Conservation (phyloP, 2,888 invertebrate species). For the Isotomurus palustris region DNA sequence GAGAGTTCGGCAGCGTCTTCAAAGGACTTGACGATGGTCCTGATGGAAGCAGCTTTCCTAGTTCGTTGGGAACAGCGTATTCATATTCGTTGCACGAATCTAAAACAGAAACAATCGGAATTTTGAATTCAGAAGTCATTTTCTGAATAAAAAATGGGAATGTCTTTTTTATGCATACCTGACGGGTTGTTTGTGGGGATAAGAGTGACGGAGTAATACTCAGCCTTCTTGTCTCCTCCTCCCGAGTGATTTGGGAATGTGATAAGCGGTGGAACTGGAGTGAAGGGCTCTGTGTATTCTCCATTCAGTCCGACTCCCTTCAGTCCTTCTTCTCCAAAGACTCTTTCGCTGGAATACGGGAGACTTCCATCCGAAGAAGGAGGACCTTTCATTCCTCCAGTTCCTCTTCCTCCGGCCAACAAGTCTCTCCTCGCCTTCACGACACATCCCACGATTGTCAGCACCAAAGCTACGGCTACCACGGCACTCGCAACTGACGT, state of each 20-base stretch:
- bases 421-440: slow-evolving; percentile 39
- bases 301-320: too few relatives aligned
- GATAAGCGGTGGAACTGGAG: slow-evolving; percentile 34
- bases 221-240: slow-evolving; percentile 41
- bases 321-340: slow-evolving; percentile 43
- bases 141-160: neutral
- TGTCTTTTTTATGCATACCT: too few relatives aligned
- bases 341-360: slow-evolving; percentile 41
- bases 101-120: too few relatives aligned
- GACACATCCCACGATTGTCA: slow-evolving; percentile 37
- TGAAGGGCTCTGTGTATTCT: slow-evolving; percentile 45
- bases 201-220: slow-evolving; percentile 44
- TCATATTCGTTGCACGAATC: slow-evolving; percentile 45
- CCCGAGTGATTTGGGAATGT: slow-evolving; percentile 32
- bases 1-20: slow-evolving; percentile 44
- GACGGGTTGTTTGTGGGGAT: slow-evolving; percentile 41
- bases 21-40: slow-evolving; percentile 42
- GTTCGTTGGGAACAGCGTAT: slow-evolving; percentile 45
- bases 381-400: too few relatives aligned
- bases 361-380: slow-evolving; percentile 41
- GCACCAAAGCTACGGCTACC: slow-evolving; percentile 43
- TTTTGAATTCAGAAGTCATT: neutral
- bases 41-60: slow-evolving; percentile 43
- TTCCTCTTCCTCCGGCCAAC: slow-evolving; percentile 21
- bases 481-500: slow-evolving; percentile 44